Conservation (phyloP, 2,797 vertebrate genomes). For the Pipistrellus pipistrellus region DNA sequence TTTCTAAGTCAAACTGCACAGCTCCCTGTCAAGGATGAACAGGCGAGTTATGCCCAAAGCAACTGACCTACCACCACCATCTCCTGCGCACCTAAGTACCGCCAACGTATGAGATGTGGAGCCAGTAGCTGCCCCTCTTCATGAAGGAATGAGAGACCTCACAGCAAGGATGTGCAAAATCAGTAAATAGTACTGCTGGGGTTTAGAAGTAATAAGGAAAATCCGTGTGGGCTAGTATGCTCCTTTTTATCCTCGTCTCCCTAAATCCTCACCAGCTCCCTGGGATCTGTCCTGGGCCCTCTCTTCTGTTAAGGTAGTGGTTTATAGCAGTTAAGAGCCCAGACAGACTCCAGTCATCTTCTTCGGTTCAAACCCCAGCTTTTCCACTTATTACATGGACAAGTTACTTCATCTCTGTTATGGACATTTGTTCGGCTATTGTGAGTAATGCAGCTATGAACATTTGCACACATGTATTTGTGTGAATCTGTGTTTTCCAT, state of each 20-base stretch:
- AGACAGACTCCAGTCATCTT: background rate
- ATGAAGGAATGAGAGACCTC: rapidly evolving
- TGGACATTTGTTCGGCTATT: background rate
- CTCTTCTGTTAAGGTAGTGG: background rate
- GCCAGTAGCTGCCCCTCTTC: background rate
- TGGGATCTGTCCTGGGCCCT: background rate
- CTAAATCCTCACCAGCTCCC: background rate
- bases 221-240: rapidly evolving
- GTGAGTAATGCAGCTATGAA: background rate
- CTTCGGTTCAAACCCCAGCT: background rate
- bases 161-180: background rate
- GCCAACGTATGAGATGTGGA: rapidly evolving
- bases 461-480: background rate
- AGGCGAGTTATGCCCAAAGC: background rate
- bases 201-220: background rate
- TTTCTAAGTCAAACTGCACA: background rate
- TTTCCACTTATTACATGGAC: background rate
- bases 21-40: too few species aligned
- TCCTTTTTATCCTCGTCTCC: background rate
- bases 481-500: background rate
- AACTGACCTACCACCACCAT: background rate
- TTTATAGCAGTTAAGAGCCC: background rate
- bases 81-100: background rate
- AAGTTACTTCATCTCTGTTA: background rate
- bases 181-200: background rate